Evolutionary conservation across 2,113 vertebrate species (phyloP).

Genomic region (Daboia siamensis): DNA sequence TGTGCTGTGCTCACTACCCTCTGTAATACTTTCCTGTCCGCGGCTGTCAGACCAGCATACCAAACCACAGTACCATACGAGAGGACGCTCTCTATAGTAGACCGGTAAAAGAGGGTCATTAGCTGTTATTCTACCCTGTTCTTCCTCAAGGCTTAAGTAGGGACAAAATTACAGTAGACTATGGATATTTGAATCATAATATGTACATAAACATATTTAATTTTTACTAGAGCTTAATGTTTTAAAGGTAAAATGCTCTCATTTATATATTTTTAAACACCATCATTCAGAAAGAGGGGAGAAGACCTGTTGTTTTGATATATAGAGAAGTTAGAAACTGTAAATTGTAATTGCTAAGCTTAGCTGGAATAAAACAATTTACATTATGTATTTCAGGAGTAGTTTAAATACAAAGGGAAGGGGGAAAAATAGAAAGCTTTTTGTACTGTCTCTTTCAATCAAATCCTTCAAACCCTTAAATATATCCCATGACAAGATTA

Average conservation of each 20-base stretch:
- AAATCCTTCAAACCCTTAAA: not conserved
- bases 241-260: not conserved
- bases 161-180: not conserved
- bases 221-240: not conserved
- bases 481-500: not conserved
- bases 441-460: not conserved
- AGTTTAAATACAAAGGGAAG: not conserved
- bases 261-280: not conserved
- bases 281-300: not conserved
- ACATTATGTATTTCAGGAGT: not conserved
- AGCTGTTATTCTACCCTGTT: too few relatives aligned
- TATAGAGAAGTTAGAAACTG: not conserved
- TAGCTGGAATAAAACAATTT: not conserved
- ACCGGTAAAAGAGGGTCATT: too few relatives aligned
- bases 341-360: not conserved
- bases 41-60: too few relatives aligned
- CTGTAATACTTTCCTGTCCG: too few relatives aligned
- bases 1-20: too few relatives aligned
- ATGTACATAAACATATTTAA: not conserved
- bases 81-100: too few relatives aligned
- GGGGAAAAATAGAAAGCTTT: not conserved
- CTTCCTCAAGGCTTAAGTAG: not conserved
- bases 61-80: too few relatives aligned
- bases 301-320: not conserved
- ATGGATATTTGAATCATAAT: not conserved